Evolutionary conservation across 1,140 invertebrate genomes (phyloP), one percentile per base, ranked within the genome.

Genomic region (Apis cerana): DNA sequence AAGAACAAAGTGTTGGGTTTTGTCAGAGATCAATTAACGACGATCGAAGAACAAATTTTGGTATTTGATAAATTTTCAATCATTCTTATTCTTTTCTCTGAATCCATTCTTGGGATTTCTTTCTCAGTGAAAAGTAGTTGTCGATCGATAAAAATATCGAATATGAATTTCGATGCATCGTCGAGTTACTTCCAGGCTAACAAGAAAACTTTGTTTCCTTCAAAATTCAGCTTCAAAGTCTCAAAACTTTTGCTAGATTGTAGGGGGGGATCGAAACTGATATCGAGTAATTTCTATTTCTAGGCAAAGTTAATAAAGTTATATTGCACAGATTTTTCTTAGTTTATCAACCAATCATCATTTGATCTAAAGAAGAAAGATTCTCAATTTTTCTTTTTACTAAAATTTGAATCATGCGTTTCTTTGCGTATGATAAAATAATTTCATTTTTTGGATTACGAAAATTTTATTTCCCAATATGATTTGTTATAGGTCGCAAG

Each of bases 1-100:
- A 7, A 70, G 4, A 94, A 95, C 92, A 89, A 90, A 43, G 19
- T 8, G 64, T 70, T 33, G 13, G 23, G 54, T 50, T 70, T 33
- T 11, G 19, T 72, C 19, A 43, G 52, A 75, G 61, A 59, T 64
- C 7, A 21, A 76, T 82, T 61, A 61, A 70, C 9, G 33, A 43
- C 4, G 33, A 43, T 43, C 33, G 33, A 43, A 43, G 33, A 43
- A 43, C 33, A 5, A 43, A 43, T 43, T 43, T 43, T 43, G 33
- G 5, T 43, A 43, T 43, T 43, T 43, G 33, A 43, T 2, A 43
- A 43, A 43, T 12, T 72, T 50, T 43, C 5, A 43, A 43, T 43
- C 56, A 10, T 11, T n/a, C 15, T 67, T 33, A 0, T 65, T 9
- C 1, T 70, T 12, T 62, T 17, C 23, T 10, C 19, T 10, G 17